A percentile compares a stretch with the other conserved stretches of the same genome.
phyloP scores from a whole-genome alignment of 2,888 invertebrate species.

The Merodon equestris region DNA sequence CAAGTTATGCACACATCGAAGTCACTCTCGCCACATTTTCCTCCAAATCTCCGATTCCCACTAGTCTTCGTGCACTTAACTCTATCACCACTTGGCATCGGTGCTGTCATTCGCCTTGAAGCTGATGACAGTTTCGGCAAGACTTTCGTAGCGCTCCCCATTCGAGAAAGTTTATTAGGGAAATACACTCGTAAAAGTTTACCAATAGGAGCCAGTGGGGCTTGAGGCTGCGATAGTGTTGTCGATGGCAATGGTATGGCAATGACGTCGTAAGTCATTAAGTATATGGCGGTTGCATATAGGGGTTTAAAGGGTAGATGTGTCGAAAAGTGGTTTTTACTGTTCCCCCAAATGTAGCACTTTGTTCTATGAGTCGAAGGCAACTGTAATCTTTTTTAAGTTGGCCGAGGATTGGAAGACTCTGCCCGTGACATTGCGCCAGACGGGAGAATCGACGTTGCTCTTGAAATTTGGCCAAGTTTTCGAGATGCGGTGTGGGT shows the following conservation, averaged over 20 bases:
- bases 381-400: background rate
- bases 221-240: conserved; percentile 7
- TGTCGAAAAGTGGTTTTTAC: conserved; percentile 34
- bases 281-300: conserved; percentile 43
- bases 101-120: background rate
- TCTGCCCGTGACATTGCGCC: conserved; percentile 4
- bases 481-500: background rate
- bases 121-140: conserved; percentile 24
- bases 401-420: background rate
- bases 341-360: conserved; percentile 19
- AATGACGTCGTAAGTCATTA: conserved; percentile 50
- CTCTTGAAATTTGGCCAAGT: conserved; percentile 23
- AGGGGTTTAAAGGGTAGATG: conserved; percentile 1
- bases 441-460: background rate
- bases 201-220: no score
- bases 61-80: conserved; percentile 5
- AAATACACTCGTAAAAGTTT: conserved; percentile 6
- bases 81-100: conserved; percentile 1
- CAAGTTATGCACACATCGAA: conserved; percentile 36
- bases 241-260: conserved; percentile 1
- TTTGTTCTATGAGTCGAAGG: conserved; percentile 2
- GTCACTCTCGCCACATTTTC: conserved; percentile 25
- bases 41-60: conserved; percentile 17
- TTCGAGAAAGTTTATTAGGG: conserved; percentile 34
- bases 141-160: conserved; percentile 34